phyloP scores from a whole-genome alignment of 1,140 invertebrate species.

The Caenorhabditis remanei region DNA sequence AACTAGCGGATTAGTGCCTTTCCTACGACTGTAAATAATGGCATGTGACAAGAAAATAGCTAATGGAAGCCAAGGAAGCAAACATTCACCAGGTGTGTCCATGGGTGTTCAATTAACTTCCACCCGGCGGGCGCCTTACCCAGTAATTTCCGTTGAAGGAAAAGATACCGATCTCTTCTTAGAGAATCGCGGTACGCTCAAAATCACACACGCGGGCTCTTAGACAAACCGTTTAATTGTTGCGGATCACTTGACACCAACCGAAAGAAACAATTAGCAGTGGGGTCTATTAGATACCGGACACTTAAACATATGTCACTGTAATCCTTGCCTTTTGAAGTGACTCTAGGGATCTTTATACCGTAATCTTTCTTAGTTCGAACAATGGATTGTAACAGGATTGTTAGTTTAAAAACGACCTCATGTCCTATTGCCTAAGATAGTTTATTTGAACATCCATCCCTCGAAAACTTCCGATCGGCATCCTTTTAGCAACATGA shows the following conservation, averaged over 20 bases:
- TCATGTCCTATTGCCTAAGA: conserved; percentile 34
- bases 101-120: background rate
- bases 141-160: conserved; percentile 4
- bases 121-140: background rate
- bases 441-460: conserved; percentile 45
- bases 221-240: conserved; percentile 48
- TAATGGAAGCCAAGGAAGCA: background rate
- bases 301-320: conserved; percentile 36
- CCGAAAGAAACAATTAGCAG: conserved; percentile 38
- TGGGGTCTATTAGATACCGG: background rate
- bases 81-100: background rate
- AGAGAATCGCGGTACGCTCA: background rate
- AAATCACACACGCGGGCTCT: background rate
- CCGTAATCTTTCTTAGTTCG: too few relatives aligned
- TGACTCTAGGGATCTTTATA: background rate
- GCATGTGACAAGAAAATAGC: conserved; percentile 8
- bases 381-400: background rate
- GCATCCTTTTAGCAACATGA: conserved; percentile 52
- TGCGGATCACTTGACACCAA: conserved; percentile 43
- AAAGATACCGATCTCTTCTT: conserved; percentile 7
- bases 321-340: conserved; percentile 23
- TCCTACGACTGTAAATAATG: conserved; percentile 3
- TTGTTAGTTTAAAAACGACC: background rate
- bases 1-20: conserved; percentile 7
- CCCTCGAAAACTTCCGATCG: background rate